Evolutionary conservation across 2,888 invertebrate genomes (phyloP).

Genomic region (Doris montereyensis): DNA sequence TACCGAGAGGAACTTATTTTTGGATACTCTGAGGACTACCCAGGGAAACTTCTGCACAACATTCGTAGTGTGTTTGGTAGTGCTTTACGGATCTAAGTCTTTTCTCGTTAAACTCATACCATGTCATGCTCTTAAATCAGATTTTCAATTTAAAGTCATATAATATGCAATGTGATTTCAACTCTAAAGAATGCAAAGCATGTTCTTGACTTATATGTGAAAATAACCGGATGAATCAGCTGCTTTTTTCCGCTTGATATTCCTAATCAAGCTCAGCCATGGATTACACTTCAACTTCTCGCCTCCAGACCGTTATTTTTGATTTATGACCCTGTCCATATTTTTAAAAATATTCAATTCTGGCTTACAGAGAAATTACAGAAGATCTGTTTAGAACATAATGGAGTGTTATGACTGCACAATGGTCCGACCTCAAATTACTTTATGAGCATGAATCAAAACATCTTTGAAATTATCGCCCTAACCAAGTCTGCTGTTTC

Average conservation of each 20-base stretch:
- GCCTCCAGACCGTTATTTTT: too few species aligned
- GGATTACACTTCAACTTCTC: too few species aligned
- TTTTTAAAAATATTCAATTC: neutral
- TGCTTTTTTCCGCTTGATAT: too few species aligned
- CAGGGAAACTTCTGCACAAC: neutral
- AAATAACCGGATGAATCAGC: too few species aligned
- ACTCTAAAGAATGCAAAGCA: too few species aligned
- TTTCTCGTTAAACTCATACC: slow-evolving; percentile 1
- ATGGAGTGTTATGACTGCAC: neutral
- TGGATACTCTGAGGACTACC: neutral
- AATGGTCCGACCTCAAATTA: neutral
- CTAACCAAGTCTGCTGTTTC: neutral
- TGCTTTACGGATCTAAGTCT: too few species aligned
- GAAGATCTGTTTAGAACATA: neutral
- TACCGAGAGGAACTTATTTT: slow-evolving; percentile 6
- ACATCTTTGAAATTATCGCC: neutral
- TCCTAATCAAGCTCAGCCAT: too few species aligned
- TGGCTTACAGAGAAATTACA: neutral
- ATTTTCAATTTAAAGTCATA: neutral
- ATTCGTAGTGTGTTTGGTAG: neutral
- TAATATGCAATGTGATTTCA: neutral
- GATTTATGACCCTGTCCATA: too few species aligned
- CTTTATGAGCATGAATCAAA: slow-evolving; percentile 8
- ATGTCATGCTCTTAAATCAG: neutral
- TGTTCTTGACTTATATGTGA: too few species aligned